Evolutionary conservation across 1,140 invertebrate genomes (phyloP), one percentile per base, ranked within the genome.

Genomic region (Aricia agestis): DNA sequence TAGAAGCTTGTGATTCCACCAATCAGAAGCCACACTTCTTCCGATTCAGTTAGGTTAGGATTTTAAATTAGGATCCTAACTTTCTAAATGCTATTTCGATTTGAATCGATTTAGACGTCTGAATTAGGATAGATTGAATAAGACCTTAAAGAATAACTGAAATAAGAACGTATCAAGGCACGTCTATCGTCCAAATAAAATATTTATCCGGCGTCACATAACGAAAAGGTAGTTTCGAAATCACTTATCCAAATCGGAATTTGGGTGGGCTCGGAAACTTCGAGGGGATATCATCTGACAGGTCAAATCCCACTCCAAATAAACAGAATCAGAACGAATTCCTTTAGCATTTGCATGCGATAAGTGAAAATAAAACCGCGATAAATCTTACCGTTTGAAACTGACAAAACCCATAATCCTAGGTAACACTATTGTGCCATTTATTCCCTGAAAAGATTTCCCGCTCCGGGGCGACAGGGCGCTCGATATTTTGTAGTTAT

Each of bases 341-440:
- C 19, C 59, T 6, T 25, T 9, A n/a, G 18, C 17, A 63, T 63
- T 63, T 63, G 17, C 59, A 63, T 63, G 59, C 59, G 59, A 63
- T 63, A 63, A 63, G 59, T 63, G 59, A 19, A 63, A 63, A 63
- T 18, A 63, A 63, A 19, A 19, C 17, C 17, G 59, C n/a, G 59
- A 63, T 63, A 19, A 63, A 63, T 19, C 18, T 19, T 63, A 63
- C 59, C 17, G 68, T 68, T 58, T 68, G 45, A 6, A 67, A 65
- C 68, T 70, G 72, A 68, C 72, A 73, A 70, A 68, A 70, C 45
- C 58, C 65, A 69, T 74, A 74, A 74, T 70, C 72, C 66, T 58
- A 72, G 72, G 72, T 72, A 70, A 69, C 73, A 72, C 67, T 71
- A 70, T 73, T 68, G 73, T 69, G 67, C 69, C 72, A 72, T 75